phyloP scores from a whole-genome alignment of 30 jellyfish, hydroid and myxozoan species.

The Calvadosia cruxmelitensis region DNA sequence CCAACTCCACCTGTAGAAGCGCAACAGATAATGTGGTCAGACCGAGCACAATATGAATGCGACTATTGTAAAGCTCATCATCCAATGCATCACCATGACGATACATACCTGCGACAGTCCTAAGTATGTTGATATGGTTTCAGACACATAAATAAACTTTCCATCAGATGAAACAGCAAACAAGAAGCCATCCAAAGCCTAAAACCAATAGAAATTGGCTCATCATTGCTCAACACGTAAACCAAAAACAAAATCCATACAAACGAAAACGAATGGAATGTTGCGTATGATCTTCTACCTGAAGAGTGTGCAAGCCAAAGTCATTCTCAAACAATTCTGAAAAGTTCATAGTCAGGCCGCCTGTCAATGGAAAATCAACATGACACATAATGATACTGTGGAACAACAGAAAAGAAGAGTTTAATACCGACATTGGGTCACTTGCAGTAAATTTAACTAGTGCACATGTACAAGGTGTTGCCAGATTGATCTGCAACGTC shows the following conservation, averaged over 20 bases:
- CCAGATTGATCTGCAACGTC: no score
- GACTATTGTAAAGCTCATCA: no score
- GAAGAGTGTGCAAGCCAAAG: background rate
- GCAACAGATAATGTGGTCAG: no score
- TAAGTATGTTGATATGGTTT: constrained; percentile 8
- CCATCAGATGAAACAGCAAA: constrained; percentile 15
- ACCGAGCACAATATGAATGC: no score
- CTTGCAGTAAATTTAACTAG: no score
- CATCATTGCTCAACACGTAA: background rate
- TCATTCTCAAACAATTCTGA: background rate
- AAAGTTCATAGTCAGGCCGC: background rate
- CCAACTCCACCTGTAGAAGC: constrained; percentile 19
- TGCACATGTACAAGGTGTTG: no score
- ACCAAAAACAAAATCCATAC: background rate
- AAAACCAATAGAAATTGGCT: background rate
- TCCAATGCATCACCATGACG: background rate
- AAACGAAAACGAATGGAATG: background rate
- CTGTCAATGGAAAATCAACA: no score
- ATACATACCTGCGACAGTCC: constrained; percentile 21
- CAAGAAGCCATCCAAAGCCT: constrained; percentile 26
- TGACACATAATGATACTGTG: no score
- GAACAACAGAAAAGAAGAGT: no score
- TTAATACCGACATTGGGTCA: no score
- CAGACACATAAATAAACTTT: constrained; percentile 9
- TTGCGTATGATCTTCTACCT: background rate